These are phyloP conservation scores for Carettochelys insculpta DNA, from an alignment of 2,113 vertebrate species.

Conservation along the genomic window DNA sequence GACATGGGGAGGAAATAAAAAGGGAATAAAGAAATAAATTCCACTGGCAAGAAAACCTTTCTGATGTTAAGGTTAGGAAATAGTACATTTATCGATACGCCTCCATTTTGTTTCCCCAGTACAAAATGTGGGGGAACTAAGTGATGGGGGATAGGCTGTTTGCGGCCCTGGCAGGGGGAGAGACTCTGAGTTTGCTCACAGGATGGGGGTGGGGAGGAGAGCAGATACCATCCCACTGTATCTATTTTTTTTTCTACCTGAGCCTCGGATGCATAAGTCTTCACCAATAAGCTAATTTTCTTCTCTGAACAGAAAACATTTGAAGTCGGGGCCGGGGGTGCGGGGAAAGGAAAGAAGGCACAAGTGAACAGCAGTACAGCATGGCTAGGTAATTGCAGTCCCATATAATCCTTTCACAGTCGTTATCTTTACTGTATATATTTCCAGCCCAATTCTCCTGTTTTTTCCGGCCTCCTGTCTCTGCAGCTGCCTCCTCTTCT, in stretches of 20 bases:
- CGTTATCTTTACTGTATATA: slow-evolving; percentile 49
- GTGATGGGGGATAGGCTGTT: background rate
- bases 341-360: no score
- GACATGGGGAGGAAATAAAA: background rate
- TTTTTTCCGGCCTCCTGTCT: slow-evolving; percentile 69
- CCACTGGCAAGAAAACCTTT: background rate
- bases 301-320: background rate
- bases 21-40: background rate
- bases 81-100: background rate
- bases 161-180: background rate
- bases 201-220: background rate
- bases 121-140: background rate
- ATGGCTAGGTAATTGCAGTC: slow-evolving; percentile 56
- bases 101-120: background rate
- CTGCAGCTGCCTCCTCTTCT: slow-evolving; percentile 77
- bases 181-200: background rate
- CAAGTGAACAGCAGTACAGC: slow-evolving; percentile 29
- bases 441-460: slow-evolving; percentile 67
- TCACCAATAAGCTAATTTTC: slow-evolving; percentile 23
- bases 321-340: background rate
- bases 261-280: background rate
- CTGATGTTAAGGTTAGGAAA: background rate
- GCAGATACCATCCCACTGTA: background rate
- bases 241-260: background rate
- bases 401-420: slow-evolving; percentile 54